A percentile compares a stretch with the other conserved stretches of the same genome.
Conservation (phyloP, 2,113 vertebrate species). For the Cettia cetti region DNA sequence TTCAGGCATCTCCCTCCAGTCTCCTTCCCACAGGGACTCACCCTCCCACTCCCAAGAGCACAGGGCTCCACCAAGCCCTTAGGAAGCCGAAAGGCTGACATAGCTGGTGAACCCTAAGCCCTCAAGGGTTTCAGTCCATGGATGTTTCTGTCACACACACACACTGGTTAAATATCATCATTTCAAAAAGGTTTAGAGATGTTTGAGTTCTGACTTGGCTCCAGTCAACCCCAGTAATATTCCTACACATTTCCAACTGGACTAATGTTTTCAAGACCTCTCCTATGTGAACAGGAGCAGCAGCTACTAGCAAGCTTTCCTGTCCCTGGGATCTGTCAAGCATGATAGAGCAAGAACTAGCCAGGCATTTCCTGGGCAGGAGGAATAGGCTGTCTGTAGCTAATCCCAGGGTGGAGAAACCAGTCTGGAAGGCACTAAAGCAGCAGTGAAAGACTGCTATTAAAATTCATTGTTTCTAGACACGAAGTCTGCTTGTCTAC, state of each 20-base stretch:
- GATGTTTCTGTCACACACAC: neutral
- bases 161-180: neutral
- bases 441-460: slow-evolving; percentile 5
- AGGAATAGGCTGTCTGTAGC: slow-evolving; percentile 28
- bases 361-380: slow-evolving; percentile 24
- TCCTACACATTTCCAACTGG: neutral
- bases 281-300: neutral
- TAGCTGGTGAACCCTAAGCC: neutral
- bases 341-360: slow-evolving; percentile 16
- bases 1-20: neutral
- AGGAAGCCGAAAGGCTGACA: neutral
- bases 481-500: neutral
- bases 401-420: slow-evolving; percentile 43
- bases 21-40: neutral
- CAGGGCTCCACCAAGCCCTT: neutral
- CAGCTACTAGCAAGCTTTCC: neutral
- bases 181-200: neutral
- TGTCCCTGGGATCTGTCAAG: neutral
- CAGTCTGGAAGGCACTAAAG: slow-evolving; percentile 33
- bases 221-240: neutral
- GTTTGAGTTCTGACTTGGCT: neutral
- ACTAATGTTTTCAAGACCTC: neutral
- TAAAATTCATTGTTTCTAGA: slow-evolving; percentile 54
- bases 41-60: neutral
- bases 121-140: neutral